Percentiles rank a stretch among this genome's conserved stretches.
Evolutionary conservation across 2,113 vertebrate species (phyloP).

Genomic region (Plecturocebus donacophilus): DNA sequence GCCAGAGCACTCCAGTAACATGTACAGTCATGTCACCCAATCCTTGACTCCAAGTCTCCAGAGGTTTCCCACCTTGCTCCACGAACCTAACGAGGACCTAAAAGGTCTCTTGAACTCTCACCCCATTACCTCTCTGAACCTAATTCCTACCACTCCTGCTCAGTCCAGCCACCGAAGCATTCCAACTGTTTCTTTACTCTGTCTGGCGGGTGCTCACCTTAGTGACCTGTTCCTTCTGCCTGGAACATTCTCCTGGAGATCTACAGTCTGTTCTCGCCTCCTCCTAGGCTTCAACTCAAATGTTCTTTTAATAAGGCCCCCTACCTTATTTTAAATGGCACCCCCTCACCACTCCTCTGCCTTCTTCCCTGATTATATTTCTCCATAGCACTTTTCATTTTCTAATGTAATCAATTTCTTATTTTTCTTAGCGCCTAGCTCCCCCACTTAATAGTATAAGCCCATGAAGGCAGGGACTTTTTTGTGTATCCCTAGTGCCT

Average conservation of each 20-base stretch:
- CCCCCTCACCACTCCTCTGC: not conserved
- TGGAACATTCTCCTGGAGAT: not conserved
- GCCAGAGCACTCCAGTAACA: not conserved
- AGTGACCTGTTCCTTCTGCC: not conserved
- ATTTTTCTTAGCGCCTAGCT: not conserved
- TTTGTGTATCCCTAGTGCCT: not conserved
- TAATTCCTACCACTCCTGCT: not conserved
- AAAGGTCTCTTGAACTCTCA: not conserved
- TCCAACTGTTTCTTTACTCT: not conserved
- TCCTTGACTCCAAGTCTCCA: not conserved
- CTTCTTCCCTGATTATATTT: not conserved
- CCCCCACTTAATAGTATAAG: too few relatives aligned
- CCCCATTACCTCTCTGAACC: not conserved
- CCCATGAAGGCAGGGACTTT: not conserved
- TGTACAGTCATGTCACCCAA: not conserved
- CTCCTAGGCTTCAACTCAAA: not conserved
- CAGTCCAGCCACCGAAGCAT: not conserved
- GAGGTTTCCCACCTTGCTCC: not conserved
- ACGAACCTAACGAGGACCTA: not conserved
- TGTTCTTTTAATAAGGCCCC: not conserved
- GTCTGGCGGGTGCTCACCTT: not conserved
- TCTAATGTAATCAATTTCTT: not conserved
- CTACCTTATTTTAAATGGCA: not conserved
- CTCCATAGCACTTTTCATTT: not conserved
- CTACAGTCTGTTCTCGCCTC: not conserved